A percentile compares a stretch with the other conserved stretches of the same genome.
These are phyloP conservation scores for Piaya cayana DNA, from an alignment of 2,113 vertebrate species.

Conservation along the genomic window DNA sequence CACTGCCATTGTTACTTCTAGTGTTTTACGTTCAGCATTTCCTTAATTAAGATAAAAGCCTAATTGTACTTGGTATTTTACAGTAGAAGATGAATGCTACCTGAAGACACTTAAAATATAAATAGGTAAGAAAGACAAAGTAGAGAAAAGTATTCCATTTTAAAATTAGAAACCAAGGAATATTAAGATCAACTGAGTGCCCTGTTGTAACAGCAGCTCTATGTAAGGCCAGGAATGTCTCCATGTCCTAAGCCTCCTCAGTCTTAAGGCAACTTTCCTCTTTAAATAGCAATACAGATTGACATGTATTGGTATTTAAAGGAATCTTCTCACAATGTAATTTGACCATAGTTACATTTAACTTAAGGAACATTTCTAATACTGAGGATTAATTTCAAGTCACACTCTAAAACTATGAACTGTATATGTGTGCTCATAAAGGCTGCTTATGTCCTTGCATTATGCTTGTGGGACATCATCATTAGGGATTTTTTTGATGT, in stretches of 20 bases:
- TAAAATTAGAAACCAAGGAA: not conserved
- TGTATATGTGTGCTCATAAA: not conserved
- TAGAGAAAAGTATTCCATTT: not conserved
- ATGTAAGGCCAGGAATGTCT: not conserved
- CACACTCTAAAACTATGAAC: not conserved
- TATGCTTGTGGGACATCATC: slow-evolving; percentile 8
- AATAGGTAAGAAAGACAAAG: not conserved
- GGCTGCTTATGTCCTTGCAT: not conserved
- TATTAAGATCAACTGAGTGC: not conserved
- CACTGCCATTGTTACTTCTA: not conserved
- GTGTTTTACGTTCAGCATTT: not conserved
- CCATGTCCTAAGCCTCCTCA: not conserved
- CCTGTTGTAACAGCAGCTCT: not conserved
- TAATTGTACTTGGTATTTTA: not conserved
- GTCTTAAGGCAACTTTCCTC: not conserved
- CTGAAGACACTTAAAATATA: not conserved
- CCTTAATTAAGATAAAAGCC: not conserved
- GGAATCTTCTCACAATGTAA: not conserved
- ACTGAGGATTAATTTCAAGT: not conserved
- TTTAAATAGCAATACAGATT: not conserved
- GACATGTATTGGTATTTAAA: not conserved
- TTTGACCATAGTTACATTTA: not conserved
- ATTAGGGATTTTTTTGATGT: not conserved
- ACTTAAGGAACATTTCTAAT: not conserved
- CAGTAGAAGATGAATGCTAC: not conserved